phyloP scores from a whole-genome alignment of 1,140 invertebrate species.

The Macrobrachium nipponense region DNA sequence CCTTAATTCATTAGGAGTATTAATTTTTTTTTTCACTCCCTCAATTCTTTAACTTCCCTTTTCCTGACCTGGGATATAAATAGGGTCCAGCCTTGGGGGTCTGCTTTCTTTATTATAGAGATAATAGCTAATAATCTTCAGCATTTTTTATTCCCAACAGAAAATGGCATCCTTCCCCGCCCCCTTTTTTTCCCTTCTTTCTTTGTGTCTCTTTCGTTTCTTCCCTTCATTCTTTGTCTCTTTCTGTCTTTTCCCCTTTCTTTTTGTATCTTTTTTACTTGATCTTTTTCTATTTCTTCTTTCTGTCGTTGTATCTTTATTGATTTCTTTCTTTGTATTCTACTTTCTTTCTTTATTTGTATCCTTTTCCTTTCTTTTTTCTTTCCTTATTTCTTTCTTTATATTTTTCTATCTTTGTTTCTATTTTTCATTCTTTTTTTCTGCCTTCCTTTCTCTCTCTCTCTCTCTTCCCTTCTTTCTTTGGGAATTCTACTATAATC shows the following conservation, averaged over 20 bases:
- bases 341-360: constrained; percentile 3
- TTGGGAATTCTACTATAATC: background rate
- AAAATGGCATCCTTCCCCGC: background rate
- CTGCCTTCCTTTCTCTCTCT: constrained; percentile 6
- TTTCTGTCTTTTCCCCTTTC: background rate
- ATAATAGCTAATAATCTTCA: too few relatives aligned
- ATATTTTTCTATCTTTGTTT: background rate
- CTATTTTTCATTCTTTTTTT: constrained; percentile 9
- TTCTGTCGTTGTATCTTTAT: constrained; percentile 5
- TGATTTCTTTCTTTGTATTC: background rate
- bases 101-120: too few relatives aligned
- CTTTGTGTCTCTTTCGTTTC: background rate
- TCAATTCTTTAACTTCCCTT: too few relatives aligned
- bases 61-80: too few relatives aligned
- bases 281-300: background rate
- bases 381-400: background rate
- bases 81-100: too few relatives aligned
- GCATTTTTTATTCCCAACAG: too few relatives aligned
- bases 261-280: background rate
- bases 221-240: background rate
- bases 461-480: constrained; percentile 7
- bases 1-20: too few relatives aligned
- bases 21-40: too few relatives aligned
- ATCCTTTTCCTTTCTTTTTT: background rate
- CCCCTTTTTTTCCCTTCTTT: constrained; percentile 3